Evolutionary conservation across 2,113 vertebrate genomes (phyloP).

Genomic region (Stomatorhinus ivindoensis): DNA sequence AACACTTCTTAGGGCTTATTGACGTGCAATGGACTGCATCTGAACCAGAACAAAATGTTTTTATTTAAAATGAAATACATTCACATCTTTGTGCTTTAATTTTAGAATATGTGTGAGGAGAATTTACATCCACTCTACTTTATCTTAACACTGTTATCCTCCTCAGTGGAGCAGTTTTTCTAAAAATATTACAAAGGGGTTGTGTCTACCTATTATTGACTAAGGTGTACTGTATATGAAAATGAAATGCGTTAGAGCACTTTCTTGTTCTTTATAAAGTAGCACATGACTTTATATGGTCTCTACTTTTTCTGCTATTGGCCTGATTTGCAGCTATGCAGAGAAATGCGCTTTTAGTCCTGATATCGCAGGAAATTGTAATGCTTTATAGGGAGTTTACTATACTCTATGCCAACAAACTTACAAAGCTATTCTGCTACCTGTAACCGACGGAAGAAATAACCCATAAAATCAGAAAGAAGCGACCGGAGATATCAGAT

Average conservation of each 20-base stretch:
- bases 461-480: background rate
- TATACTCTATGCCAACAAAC: background rate
- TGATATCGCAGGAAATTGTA: background rate
- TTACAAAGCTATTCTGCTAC: background rate
- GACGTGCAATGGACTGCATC: slow-evolving; percentile 10
- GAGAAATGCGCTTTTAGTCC: background rate
- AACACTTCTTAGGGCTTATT: slow-evolving; percentile 24
- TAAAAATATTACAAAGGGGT: background rate
- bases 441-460: background rate
- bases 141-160: background rate
- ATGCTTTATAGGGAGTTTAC: background rate
- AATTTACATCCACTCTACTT: slow-evolving; percentile 2
- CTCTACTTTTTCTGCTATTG: background rate
- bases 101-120: slow-evolving; percentile 18
- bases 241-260: background rate
- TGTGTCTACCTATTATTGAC: background rate
- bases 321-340: background rate
- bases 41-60: slow-evolving; percentile 21
- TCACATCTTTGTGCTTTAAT: slow-evolving; percentile 17
- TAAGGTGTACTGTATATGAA: background rate
- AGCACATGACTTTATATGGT: background rate
- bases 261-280: background rate
- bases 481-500: background rate
- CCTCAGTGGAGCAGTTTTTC: background rate
- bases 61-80: slow-evolving; percentile 28